Percentiles rank a stretch among this genome's conserved stretches.
phyloP scores from a whole-genome alignment of 2,888 invertebrate genomes.

The Nomada hirtipes region DNA sequence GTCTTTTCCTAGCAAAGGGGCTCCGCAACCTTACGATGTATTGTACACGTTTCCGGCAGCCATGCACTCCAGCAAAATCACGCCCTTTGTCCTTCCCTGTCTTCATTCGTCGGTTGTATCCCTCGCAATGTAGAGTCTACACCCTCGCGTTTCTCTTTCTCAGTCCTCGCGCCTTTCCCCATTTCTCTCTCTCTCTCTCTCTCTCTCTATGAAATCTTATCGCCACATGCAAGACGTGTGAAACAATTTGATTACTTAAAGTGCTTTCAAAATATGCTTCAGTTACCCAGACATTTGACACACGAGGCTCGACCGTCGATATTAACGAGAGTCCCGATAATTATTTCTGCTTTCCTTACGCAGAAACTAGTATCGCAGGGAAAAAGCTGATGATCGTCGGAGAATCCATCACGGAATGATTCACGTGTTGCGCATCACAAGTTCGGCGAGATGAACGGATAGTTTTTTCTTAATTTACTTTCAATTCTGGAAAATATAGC shows the following conservation, averaged over 20 bases:
- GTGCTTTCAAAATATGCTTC: neutral
- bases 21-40: neutral
- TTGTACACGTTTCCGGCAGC: conserved; percentile 19
- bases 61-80: conserved; percentile 25
- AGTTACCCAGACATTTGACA: neutral
- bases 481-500: neutral
- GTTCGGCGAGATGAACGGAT: neutral
- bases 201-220: neutral
- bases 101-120: neutral
- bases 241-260: neutral
- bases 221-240: neutral
- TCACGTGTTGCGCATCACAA: neutral
- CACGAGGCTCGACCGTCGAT: conserved; percentile 21
- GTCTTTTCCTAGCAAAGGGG: neutral
- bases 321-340: conserved; percentile 20
- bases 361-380: neutral
- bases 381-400: neutral
- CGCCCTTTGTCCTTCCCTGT: neutral
- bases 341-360: conserved; percentile 6
- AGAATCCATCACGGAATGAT: neutral
- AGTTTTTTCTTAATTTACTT: neutral
- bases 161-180: too few species aligned
- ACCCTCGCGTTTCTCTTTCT: neutral
- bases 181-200: neutral
- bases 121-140: too few species aligned